Percentiles rank a stretch among this genome's conserved stretches.
Conservation (phyloP, 2,113 vertebrate genomes). For the Dasyurus viverrinus region DNA sequence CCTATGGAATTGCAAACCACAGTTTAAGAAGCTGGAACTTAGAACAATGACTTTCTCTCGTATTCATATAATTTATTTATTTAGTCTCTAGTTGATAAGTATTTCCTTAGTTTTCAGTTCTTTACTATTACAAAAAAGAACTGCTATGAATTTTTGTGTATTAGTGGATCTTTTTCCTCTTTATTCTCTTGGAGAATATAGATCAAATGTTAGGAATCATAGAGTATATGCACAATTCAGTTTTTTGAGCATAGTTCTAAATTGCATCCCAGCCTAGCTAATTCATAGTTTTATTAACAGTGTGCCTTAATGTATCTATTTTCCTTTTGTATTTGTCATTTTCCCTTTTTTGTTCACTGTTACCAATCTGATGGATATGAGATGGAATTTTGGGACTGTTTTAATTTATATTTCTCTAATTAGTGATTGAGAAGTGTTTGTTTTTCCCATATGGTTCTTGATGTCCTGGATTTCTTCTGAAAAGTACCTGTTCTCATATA, state of each 20-base stretch:
- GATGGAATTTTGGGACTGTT: too few relatives aligned
- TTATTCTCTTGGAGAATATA: background rate
- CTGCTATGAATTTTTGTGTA: background rate
- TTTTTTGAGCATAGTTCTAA: background rate
- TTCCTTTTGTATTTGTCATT: background rate
- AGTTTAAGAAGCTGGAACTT: too few relatives aligned
- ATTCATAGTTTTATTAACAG: background rate
- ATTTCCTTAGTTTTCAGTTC: background rate
- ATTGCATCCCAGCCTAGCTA: background rate
- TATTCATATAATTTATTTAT: background rate
- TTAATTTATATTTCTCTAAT: too few relatives aligned
- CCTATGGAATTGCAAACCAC: too few relatives aligned
- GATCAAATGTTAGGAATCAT: background rate
- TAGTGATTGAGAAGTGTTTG: too few relatives aligned
- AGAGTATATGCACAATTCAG: background rate
- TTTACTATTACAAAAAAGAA: too few relatives aligned
- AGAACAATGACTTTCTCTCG: background rate
- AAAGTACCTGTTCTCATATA: background rate
- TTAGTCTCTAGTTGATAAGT: background rate
- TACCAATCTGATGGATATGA: too few relatives aligned
- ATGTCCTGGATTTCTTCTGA: too few relatives aligned
- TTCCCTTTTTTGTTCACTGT: too few relatives aligned
- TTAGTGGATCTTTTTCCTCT: background rate
- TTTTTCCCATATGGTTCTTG: too few relatives aligned
- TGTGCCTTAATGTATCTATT: background rate